Base-by-base conservation (phyloP, 1,140 invertebrate genomes). In the Lucilia cuprina region DNA sequence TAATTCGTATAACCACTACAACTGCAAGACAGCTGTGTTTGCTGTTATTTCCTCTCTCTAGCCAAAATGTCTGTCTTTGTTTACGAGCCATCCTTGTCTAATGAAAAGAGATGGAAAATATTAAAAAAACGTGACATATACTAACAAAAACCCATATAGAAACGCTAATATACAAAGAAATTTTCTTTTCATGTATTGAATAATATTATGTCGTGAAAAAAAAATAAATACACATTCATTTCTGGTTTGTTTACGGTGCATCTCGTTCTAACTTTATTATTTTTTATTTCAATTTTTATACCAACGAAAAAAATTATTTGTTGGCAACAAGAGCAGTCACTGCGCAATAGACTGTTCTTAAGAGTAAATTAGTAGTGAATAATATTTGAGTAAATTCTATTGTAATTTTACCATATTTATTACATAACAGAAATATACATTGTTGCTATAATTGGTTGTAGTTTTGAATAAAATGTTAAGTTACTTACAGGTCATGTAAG, bases 11-110 rank as follows among this genome's bases (percentile, higher is more conserved):
- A 9, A 21, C 65, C 13, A 55, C 50, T 9, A 21, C 65, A 4
- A 55, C 50, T 10, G 8, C 19, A 70, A 70, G n/a, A 65, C 82
- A 83, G 60, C 82, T 74, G 82, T 74, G 47, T 21, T 70, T 35
- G 12, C 25, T 65, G 9, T 2, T 35, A 34, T 41, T 83, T 19
- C 19, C 19, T 70, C 19, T 25, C 65, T 70, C 65, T 70, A 9
- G 65, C 65, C 65, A 70, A 70, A 70, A 70, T 88, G 88, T 88
- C 87, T 89, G 87, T 89, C 87, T 89, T 89, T 89, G 88, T 89
- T 89, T 89, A 89, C 88, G 88, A 87, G 86, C 88, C 82, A 87
- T 89, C 88, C 87, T 86, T 86, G 78, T 89, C 88, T 87, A 70
- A 70, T 21, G 70, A 85, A 84, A 86, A 86, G 88, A 88, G 88